A percentile compares a stretch with the other conserved stretches of the same genome.
Conservation (phyloP, 2,888 invertebrate genomes). For the Sturmia bella region DNA sequence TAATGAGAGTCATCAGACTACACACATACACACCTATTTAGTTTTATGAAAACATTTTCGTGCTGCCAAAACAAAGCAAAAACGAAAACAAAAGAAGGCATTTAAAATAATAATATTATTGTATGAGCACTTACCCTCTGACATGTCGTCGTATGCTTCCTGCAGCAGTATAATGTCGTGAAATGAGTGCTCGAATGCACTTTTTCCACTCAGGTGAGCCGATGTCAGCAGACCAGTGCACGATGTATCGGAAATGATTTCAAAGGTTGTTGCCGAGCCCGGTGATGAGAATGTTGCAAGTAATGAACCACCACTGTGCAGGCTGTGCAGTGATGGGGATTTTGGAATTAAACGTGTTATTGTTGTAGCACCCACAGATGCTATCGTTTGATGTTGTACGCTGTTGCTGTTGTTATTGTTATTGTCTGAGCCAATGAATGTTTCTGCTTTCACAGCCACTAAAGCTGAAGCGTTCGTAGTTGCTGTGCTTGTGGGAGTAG, state of each 20-base stretch:
- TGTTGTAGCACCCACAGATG: constrained; percentile 57
- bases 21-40: no score
- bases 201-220: constrained; percentile 78
- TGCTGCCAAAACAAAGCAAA: no score
- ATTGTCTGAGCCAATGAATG: neutral
- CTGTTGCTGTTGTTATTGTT: neutral
- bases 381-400: constrained; percentile 41
- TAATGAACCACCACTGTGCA: constrained; percentile 78
- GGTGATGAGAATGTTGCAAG: constrained; percentile 79
- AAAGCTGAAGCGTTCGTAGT: neutral
- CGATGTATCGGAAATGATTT: constrained; percentile 78
- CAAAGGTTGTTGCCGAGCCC: constrained; percentile 76
- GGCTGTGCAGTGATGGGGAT: constrained; percentile 77
- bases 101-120: no score
- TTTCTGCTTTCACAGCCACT: neutral
- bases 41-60: no score
- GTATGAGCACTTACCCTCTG: constrained; percentile 77
- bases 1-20: no score
- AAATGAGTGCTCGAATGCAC: constrained; percentile 78
- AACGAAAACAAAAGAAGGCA: no score
- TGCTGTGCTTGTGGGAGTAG: neutral
- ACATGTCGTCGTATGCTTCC: constrained; percentile 82
- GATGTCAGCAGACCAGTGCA: constrained; percentile 80
- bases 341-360: constrained; percentile 76
- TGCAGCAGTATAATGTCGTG: constrained; percentile 80